Evolutionary conservation across 2,113 vertebrate genomes (phyloP), one percentile per base, ranked within the genome.

Genomic region (Gallinago undulata): DNA sequence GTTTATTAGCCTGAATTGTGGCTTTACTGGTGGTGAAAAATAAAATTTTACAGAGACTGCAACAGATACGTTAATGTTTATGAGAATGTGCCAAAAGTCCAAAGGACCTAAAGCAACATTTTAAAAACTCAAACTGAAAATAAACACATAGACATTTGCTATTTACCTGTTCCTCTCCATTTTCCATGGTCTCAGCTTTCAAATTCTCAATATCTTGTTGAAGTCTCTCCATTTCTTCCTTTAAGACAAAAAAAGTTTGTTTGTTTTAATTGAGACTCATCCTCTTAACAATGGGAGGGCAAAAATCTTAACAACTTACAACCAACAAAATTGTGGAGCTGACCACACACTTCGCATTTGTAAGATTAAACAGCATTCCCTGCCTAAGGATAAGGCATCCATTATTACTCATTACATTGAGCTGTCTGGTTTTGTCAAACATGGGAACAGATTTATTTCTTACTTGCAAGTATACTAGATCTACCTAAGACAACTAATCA

Each of bases 191-290:
- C 56, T 98, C 98, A 2, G 96, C 94, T 97, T 99, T 99, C 69
- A 99, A 82, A 93, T 90, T 98, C 94, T 99, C 98, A 56, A 99
- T 99, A 84, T 97, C 98, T 96, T 98, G 98, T 96, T 99, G 99
- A 39, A 99, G 98, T 37, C 99, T 98, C 24, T 96, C 39, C 99
- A 99, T 99, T 97, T 99, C 99, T 94, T 99, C 99, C 99, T 99
- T 94, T 57, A 96, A 96, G 95, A 84, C 13, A 95, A 88, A 13
- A 37, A n/a, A 30, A 78, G 33, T 24, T 63, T 28, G 11, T 45
- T 67, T 37, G 24, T 83, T 89, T 92, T 47, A 93, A 63, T 7
- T 48, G 23, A 94, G 41, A 83, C 2, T 6, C 19, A 6, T 24
- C 33, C 47, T 80, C 27, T 59, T 55, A 55, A 43, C 10, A 47